Percentiles rank a stretch among this genome's conserved stretches.
Evolutionary conservation across 2,113 vertebrate genomes (phyloP).

Genomic region (Callospermophilus lateralis): DNA sequence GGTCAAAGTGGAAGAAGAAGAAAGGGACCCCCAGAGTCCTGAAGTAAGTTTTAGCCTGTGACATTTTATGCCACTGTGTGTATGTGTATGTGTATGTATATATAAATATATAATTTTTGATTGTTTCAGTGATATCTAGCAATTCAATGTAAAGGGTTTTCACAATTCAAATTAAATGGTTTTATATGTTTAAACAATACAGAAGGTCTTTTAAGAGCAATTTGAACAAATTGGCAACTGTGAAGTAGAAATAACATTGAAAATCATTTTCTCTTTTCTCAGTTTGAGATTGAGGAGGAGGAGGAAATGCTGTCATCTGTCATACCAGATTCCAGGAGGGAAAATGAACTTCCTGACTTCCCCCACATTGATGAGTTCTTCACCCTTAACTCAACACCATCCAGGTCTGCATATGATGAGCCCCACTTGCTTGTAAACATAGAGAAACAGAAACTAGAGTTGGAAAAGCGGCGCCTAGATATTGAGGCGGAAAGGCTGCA

Average conservation of each 20-base stretch:
- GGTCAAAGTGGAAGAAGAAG: slow-evolving; percentile 95
- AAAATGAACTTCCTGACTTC: slow-evolving; percentile 92
- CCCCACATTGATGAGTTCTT: slow-evolving; percentile 93
- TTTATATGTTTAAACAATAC: not conserved
- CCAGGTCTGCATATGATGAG: slow-evolving; percentile 88
- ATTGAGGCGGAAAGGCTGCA: slow-evolving; percentile 93
- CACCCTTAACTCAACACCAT: slow-evolving; percentile 91
- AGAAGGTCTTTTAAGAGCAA: not conserved
- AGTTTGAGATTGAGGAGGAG: slow-evolving; percentile 94
- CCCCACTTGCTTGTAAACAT: slow-evolving; percentile 92
- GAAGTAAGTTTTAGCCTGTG: slow-evolving; percentile 86
- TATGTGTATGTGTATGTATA: too few relatives aligned
- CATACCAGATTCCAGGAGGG: slow-evolving; percentile 93
- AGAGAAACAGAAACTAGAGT: slow-evolving; percentile 95
- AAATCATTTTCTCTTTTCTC: slow-evolving; percentile 54
- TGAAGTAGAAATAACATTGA: not conserved
- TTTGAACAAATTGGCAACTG: not conserved
- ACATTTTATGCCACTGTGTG: not conserved
- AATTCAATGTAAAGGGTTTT: not conserved
- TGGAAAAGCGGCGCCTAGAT: slow-evolving; percentile 94
- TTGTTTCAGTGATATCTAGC: not conserved
- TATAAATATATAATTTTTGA: not conserved
- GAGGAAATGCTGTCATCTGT: slow-evolving; percentile 96
- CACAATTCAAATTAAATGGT: slow-evolving; percentile 4
- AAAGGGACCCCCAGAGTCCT: slow-evolving; percentile 91